Percentiles rank a stretch among this genome's conserved stretches.
These are phyloP conservation scores for Eupristina koningsbergeri DNA, from an alignment of 1,140 invertebrate species.

Conservation along the genomic window DNA sequence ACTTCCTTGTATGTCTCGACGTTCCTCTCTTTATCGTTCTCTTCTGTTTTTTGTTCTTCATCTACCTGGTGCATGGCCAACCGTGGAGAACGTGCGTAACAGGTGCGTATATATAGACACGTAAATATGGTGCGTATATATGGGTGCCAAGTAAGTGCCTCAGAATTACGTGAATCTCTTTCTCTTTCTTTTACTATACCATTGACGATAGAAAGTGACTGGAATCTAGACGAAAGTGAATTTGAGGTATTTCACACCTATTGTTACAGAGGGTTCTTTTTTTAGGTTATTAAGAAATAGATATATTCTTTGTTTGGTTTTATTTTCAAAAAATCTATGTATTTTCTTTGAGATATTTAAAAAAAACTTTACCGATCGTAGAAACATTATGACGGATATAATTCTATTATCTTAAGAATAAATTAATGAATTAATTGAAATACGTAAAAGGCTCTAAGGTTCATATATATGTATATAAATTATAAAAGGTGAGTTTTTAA, in stretches of 20 bases:
- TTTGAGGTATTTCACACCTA: not conserved
- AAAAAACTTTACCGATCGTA: too few species aligned
- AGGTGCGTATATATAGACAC: not conserved
- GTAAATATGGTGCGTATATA: not conserved
- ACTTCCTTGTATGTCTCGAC: constrained; percentile 20
- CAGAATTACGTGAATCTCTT: not conserved
- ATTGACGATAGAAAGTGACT: constrained; percentile 1
- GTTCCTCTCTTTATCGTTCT: not conserved
- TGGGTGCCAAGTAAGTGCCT: not conserved
- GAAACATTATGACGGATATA: too few species aligned
- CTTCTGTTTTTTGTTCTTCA: not conserved
- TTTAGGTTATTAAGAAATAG: too few species aligned
- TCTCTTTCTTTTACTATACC: not conserved
- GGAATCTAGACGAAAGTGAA: not conserved
- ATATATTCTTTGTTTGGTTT: not conserved
- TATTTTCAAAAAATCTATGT: not conserved
- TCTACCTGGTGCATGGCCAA: not conserved
- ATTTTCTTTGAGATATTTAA: too few species aligned
- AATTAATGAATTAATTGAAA: too few species aligned
- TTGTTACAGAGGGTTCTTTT: not conserved
- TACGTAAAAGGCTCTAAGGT: too few species aligned
- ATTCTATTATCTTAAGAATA: too few species aligned
- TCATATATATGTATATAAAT: too few species aligned
- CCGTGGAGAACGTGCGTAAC: not conserved
- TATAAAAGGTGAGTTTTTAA: too few species aligned